A percentile compares a stretch with the other conserved stretches of the same genome.
phyloP scores from a whole-genome alignment of 2,888 invertebrate genomes.

The Caenorhabditis zanzibari region DNA sequence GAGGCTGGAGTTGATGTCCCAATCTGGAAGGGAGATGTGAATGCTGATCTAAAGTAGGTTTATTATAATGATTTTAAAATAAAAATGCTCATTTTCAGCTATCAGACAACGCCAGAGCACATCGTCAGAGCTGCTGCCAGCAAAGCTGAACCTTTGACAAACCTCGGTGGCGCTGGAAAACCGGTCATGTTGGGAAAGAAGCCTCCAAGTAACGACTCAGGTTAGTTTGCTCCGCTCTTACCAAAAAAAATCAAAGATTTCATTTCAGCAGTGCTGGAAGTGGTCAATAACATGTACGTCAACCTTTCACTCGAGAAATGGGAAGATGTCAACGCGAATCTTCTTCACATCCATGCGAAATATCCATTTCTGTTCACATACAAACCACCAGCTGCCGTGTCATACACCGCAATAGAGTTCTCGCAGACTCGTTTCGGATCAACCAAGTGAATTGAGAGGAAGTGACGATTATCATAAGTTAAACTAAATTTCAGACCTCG shows the following conservation, averaged over 20 bases:
- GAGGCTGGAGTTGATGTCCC: conserved; percentile 44
- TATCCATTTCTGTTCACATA: conserved; percentile 57
- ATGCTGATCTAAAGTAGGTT: conserved; percentile 44
- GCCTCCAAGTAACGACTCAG: conserved; percentile 22
- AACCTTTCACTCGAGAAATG: conserved; percentile 49
- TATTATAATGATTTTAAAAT: background rate
- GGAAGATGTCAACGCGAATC: conserved; percentile 55
- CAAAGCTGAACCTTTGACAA: conserved; percentile 25
- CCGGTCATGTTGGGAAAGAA: conserved; percentile 25
- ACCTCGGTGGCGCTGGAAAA: conserved; percentile 66
- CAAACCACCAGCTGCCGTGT: conserved; percentile 58
- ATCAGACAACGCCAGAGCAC: conserved; percentile 57
- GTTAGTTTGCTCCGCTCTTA: background rate
- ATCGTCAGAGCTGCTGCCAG: conserved; percentile 22
- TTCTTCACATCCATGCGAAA: conserved; percentile 36
- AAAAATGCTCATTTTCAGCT: conserved; percentile 50
- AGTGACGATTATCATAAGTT: background rate
- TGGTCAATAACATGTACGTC: conserved; percentile 48
- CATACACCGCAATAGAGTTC: conserved; percentile 65
- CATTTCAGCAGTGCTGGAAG: conserved; percentile 48
- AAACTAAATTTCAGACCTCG: conserved; percentile 46
- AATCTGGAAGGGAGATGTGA: conserved; percentile 63
- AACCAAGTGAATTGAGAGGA: conserved; percentile 49
- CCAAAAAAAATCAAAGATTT: background rate
- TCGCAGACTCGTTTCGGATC: conserved; percentile 72